Percentiles rank a stretch among this genome's conserved stretches.
Evolutionary conservation across 2,113 vertebrate genomes (phyloP).

Genomic region (Bubo scandiacus): DNA sequence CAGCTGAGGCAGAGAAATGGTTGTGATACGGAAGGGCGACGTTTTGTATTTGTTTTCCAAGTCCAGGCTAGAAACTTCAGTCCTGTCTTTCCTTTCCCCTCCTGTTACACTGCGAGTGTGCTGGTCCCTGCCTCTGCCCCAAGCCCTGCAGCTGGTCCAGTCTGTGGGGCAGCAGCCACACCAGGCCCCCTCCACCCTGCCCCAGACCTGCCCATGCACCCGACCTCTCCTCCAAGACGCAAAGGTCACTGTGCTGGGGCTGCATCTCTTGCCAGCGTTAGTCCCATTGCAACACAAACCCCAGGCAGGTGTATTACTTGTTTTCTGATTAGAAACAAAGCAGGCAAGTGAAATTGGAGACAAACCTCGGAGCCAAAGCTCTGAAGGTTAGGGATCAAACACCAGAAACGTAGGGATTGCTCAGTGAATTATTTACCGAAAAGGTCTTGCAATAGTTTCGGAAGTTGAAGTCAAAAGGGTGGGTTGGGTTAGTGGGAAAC

Average conservation of each 20-base stretch:
- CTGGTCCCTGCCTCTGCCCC: neutral
- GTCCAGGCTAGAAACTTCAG: neutral
- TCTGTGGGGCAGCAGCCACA: neutral
- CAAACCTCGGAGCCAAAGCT: neutral
- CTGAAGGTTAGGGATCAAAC: neutral
- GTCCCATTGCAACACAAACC: neutral
- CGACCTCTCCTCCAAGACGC: neutral
- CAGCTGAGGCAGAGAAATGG: neutral
- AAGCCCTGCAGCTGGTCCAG: too few relatives aligned
- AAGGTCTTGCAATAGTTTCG: fast-evolving
- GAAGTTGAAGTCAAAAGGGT: neutral
- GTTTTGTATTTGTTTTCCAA: neutral
- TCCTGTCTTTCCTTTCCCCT: neutral
- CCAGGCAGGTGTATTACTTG: neutral
- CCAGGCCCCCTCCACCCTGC: neutral
- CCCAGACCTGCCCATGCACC: neutral
- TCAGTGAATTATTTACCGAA: neutral
- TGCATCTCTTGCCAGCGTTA: neutral
- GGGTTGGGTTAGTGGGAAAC: neutral
- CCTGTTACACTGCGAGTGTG: fast-evolving
- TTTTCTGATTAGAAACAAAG: neutral
- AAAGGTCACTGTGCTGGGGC: neutral
- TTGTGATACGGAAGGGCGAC: fast-evolving
- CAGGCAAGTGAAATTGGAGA: neutral
- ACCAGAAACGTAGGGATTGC: fast-evolving